Conservation (phyloP, 2,113 vertebrate species). For the Tragelaphus scriptus region DNA sequence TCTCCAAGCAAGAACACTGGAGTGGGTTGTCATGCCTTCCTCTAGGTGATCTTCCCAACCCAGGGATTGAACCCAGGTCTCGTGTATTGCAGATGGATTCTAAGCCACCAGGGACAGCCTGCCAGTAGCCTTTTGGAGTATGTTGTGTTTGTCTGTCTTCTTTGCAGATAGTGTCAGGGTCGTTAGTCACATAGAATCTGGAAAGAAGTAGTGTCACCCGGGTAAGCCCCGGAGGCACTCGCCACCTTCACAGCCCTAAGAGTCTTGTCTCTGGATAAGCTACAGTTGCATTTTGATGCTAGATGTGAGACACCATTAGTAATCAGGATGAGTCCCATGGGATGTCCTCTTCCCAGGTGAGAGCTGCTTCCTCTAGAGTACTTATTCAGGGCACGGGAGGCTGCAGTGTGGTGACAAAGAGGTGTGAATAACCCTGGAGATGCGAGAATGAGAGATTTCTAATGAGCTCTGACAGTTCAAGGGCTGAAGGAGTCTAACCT, state of each 20-base stretch:
- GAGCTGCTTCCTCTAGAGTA: background rate
- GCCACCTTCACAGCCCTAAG: background rate
- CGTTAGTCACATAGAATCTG: background rate
- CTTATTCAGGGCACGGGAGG: background rate
- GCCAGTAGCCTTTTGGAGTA: background rate
- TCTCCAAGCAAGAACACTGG: background rate
- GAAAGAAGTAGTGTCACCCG: background rate
- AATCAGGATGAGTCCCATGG: background rate
- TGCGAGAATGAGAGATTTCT: conserved; percentile 71
- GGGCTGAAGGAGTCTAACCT: conserved; percentile 77
- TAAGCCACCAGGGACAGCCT: background rate
- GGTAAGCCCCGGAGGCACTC: background rate
- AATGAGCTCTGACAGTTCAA: conserved; percentile 81
- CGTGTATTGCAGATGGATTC: too few relatives aligned
- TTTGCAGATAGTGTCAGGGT: background rate
- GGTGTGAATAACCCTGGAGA: conserved; percentile 61
- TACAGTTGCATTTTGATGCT: background rate
- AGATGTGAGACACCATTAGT: conserved; percentile 35
- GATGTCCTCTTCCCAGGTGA: conserved; percentile 42
- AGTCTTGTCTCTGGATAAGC: background rate
- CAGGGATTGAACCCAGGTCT: background rate
- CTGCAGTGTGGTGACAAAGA: conserved; percentile 54
- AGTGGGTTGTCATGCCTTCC: background rate
- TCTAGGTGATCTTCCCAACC: background rate
- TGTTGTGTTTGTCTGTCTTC: background rate